Evolutionary conservation across 2,888 invertebrate genomes (phyloP).

Genomic region (Conus canariensis): DNA sequence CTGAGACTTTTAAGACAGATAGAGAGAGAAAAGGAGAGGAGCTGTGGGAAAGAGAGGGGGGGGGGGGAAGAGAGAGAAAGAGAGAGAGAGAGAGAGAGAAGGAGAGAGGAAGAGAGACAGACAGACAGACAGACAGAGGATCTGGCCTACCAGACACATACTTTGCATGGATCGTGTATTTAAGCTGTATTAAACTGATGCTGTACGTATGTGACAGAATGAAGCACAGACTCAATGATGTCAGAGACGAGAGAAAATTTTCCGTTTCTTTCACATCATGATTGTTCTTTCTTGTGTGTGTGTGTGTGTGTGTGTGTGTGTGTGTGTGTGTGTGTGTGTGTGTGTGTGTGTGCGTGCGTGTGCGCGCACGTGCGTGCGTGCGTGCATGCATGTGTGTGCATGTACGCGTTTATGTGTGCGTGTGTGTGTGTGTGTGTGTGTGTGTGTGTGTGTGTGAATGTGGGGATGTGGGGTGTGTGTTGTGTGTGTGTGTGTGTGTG

Average conservation of each 20-base stretch:
- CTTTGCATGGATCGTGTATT: no score
- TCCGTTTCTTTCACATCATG: no score
- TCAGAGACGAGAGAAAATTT: no score
- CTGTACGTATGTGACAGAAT: no score
- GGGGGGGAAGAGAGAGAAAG: neutral
- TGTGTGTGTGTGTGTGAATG: neutral
- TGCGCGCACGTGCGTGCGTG: no score
- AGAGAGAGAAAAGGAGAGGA: neutral
- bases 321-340: neutral
- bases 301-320: constrained; percentile 10
- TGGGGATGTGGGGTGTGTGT: neutral
- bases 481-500: constrained; percentile 1
- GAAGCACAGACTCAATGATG: no score
- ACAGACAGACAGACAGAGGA: neutral
- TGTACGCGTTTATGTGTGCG: neutral
- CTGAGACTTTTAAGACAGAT: neutral
- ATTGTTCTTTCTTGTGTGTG: neutral
- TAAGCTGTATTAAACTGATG: no score
- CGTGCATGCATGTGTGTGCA: no score
- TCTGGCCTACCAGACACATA: no score
- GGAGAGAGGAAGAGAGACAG: neutral
- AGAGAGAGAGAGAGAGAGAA: neutral
- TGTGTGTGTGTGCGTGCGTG: neutral
- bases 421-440: constrained; percentile 24
- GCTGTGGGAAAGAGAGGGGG: neutral